Conservation (phyloP, 2,113 vertebrate genomes). For the Dissostichus mawsoni region DNA sequence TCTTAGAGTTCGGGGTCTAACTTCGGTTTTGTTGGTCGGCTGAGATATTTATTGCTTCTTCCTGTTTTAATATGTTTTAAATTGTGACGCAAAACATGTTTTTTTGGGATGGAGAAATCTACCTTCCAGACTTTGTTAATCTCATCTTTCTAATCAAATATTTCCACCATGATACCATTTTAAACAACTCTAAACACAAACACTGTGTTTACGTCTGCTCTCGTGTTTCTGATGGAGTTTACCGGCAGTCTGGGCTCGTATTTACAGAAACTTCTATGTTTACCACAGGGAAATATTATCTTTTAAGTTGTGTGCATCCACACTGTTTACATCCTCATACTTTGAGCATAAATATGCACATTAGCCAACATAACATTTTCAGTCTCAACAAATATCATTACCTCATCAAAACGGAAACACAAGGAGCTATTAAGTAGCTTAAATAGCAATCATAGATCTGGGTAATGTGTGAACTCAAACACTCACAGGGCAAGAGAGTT, state of each 20-base stretch:
- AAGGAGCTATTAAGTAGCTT: not conserved
- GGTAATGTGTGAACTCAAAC: not conserved
- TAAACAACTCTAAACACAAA: conserved; percentile 26
- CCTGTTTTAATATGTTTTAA: not conserved
- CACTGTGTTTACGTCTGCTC: conserved; percentile 14
- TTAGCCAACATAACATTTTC: not conserved
- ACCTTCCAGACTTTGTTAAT: not conserved
- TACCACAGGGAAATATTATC: not conserved
- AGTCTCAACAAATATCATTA: not conserved
- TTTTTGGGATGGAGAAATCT: not conserved
- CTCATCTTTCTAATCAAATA: conserved; percentile 11
- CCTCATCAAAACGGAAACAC: not conserved
- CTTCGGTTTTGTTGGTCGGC: too few relatives aligned
- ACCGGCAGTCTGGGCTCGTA: conserved; percentile 22
- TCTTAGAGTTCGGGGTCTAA: too few relatives aligned
- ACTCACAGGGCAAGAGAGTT: conserved; percentile 7
- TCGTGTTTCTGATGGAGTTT: conserved; percentile 1
- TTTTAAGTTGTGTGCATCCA: not conserved
- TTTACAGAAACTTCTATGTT: not conserved
- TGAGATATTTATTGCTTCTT: too few relatives aligned
- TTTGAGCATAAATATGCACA: not conserved
- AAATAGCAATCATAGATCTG: not conserved
- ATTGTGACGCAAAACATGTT: not conserved
- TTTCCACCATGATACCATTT: conserved; percentile 15
- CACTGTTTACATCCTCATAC: conserved; percentile 17